Base-by-base conservation (phyloP, 2,797 vertebrate genomes). In the Darevskia mixta region DNA sequence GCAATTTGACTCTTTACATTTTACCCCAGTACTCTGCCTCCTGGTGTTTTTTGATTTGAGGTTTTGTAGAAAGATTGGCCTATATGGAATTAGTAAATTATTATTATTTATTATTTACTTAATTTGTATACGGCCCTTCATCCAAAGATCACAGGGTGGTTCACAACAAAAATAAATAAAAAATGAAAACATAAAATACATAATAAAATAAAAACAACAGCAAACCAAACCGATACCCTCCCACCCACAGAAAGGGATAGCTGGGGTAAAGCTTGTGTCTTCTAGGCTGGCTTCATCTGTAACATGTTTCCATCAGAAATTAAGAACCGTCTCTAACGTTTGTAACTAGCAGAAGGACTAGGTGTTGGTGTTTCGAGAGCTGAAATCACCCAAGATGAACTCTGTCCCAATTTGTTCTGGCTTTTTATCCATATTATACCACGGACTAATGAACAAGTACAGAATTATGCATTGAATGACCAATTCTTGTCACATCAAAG, bases 351-450 rank as follows among this genome's bases (percentile, higher is more conserved):
- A 23, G 49, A 93, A 72, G 1, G 83, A 87, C 45, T 91, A 45
- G 87, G 38, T 85, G 69, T 41, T 76, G 58, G 7, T 4, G 58
- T 10, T 90, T 84, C 45, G 43, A 77, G 89, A 83, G 38, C 81
- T 77, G 8, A 86, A 73, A 78, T 91, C 35, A 77, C 45, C 45
- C 77, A 88, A 88, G 66, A 45, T 64, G 49, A 79, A 32, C 7
- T n/a, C 71, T 88, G 79, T 67, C 82, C 41, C 88, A 86, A 71
- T 87, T 81, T 83, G 45, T 83, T 92, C 72, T 76, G n/a, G 8
- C 85, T 90, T 80, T 23, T 91, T 0, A 0, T 64, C 58, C 88
- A 69, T n/a, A 45, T 82, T 38, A 89, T 66, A 58, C 32, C 43
- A 76, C 85, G 38, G 6, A 87, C 87, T 72, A 2, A 75, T 88